A percentile compares a stretch with the other conserved stretches of the same genome.
Conservation (phyloP, 2,797 vertebrate genomes). For the Sebastes reedi region DNA sequence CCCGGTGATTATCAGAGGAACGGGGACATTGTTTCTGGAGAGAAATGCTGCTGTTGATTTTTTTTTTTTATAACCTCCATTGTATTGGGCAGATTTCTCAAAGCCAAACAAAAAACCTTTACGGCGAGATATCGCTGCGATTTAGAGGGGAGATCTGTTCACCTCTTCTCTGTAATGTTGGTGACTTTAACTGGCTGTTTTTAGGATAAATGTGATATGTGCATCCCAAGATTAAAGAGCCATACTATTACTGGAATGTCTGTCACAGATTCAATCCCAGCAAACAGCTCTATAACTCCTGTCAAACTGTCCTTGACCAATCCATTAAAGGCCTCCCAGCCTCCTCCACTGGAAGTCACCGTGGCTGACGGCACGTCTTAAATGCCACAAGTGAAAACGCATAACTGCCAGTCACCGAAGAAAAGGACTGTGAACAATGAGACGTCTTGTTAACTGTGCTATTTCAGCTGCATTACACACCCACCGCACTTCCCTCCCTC, state of each 20-base stretch:
- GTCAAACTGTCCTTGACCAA: constrained; percentile 20
- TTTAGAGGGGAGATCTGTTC: not conserved
- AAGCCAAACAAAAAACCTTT: not conserved
- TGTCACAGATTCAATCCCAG: not conserved
- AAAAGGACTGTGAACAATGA: constrained; percentile 27
- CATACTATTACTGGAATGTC: not conserved
- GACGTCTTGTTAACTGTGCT: constrained; percentile 38
- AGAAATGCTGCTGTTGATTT: not conserved
- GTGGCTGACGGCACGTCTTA: not conserved
- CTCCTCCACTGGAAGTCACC: not conserved
- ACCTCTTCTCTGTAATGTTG: no score
- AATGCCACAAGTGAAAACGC: constrained; percentile 16
- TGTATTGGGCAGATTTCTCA: not conserved
- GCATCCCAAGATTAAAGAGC: not conserved
- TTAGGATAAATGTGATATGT: not conserved
- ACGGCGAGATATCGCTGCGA: not conserved
- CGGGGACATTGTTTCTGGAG: not conserved
- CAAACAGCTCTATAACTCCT: constrained; percentile 8
- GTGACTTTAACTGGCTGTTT: not conserved
- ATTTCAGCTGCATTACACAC: constrained; percentile 28
- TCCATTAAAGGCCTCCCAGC: constrained; percentile 1
- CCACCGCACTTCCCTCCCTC: constrained; percentile 20
- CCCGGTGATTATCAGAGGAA: not conserved
- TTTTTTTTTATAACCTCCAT: not conserved
- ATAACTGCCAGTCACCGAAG: constrained; percentile 3